Percentiles rank a stretch among this genome's conserved stretches.
Evolutionary conservation across 2,888 invertebrate genomes (phyloP).

Genomic region (Xestia sexstrigata): DNA sequence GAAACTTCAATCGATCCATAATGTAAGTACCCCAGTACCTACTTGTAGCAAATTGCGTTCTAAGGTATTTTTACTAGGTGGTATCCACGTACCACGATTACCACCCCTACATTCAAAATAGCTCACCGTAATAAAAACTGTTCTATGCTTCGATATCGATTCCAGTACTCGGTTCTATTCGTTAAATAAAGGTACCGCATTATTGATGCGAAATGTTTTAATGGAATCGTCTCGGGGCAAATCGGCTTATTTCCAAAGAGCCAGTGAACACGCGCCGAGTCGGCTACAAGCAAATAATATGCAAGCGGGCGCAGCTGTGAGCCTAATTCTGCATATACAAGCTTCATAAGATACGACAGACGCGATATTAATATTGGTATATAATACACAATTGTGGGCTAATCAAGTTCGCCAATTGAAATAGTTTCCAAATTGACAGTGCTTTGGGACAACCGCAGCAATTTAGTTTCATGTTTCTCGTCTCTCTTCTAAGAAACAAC

Average conservation of each 20-base stretch:
- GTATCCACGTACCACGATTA: conserved; percentile 31
- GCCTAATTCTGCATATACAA: conserved; percentile 74
- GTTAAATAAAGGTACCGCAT: conserved; percentile 46
- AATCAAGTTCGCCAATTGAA: conserved; percentile 46
- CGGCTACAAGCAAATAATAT: conserved; percentile 71
- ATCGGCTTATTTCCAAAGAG: conserved; percentile 71
- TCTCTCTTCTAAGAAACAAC: conserved; percentile 8
- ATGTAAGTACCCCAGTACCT: not conserved
- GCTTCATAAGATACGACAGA: conserved; percentile 65
- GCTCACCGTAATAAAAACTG: conserved; percentile 25
- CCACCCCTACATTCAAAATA: conserved; percentile 29
- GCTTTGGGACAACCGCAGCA: conserved; percentile 28
- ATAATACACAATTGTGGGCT: conserved; percentile 48
- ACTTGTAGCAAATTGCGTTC: conserved; percentile 1
- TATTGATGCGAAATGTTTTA: conserved; percentile 54
- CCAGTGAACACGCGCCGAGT: conserved; percentile 65
- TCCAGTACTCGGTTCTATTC: conserved; percentile 30
- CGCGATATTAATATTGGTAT: conserved; percentile 64
- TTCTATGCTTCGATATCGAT: conserved; percentile 34
- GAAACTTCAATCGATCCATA: not conserved
- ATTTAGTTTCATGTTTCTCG: conserved; percentile 40
- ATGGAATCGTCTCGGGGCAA: conserved; percentile 58
- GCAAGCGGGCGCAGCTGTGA: conserved; percentile 72
- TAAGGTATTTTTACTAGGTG: conserved; percentile 5
- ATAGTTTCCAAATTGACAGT: conserved; percentile 44